phyloP scores from a whole-genome alignment of 2,113 vertebrate genomes.

The Vulpes vulpes region DNA sequence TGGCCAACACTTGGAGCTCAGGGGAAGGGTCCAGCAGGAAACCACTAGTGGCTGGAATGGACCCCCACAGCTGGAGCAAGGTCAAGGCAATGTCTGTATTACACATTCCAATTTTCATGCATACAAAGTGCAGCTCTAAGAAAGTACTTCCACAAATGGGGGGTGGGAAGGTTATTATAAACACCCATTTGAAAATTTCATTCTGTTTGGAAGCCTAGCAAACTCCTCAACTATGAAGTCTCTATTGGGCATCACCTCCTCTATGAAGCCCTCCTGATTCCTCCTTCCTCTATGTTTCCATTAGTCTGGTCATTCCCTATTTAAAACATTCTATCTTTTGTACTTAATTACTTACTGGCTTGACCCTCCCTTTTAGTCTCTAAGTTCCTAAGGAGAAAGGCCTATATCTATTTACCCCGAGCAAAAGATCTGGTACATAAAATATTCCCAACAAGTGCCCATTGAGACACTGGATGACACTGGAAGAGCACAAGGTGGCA shows the following conservation, averaged over 20 bases:
- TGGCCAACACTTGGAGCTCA: neutral
- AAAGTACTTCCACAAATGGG: neutral
- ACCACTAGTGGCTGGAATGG: neutral
- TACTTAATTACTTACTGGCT: neutral
- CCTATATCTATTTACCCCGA: neutral
- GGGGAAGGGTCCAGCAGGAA: neutral
- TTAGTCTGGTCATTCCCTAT: neutral
- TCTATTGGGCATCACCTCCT: neutral
- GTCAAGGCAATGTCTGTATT: neutral
- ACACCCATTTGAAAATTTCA: conserved; percentile 6
- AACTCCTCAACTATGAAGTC: neutral
- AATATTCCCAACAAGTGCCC: neutral
- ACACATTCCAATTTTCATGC: neutral
- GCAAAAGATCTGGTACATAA: neutral
- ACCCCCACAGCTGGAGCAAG: neutral
- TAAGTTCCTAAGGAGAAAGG: neutral
- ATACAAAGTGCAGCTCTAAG: neutral
- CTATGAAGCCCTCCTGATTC: neutral
- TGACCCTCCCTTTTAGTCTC: neutral
- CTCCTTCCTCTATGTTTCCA: neutral
- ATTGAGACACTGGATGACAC: neutral
- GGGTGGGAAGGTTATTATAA: neutral
- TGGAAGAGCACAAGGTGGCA: neutral
- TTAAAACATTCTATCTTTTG: neutral
- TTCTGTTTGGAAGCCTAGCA: neutral